Evolutionary conservation across 2,888 invertebrate genomes (phyloP), one percentile per base, ranked within the genome.

Genomic region (Cataglyphis cursor): DNA sequence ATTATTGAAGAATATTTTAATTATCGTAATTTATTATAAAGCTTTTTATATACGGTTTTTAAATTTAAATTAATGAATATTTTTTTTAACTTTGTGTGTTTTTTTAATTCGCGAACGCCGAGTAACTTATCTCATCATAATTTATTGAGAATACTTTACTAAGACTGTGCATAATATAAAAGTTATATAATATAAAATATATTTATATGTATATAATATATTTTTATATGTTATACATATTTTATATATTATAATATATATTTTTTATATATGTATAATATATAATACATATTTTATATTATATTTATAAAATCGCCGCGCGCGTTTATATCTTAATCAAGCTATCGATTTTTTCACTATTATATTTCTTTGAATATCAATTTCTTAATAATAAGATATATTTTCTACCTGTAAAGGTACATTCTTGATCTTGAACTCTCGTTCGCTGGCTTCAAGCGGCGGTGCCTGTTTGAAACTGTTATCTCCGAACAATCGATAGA

Each of bases 371-470:
- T 28, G 12, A 15, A 18, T 54, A 31, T 61, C 15, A 48, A 31
- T 10, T 57, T 70, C 8, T 48, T 41, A 18, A 9, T 41, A 41
- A 54, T 41, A 21, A 38, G 1, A 48, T 0, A 18, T 15, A 1
- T 9, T 87, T 93, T 95, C 8, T 95, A 97, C 97, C 96, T 97
- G 98, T 12, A 97, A 96, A 64, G 98, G 98, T 84, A 99, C 98
- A 93, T 98, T 98, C 95, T 98, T 98, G 84, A 99, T 98, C 95
- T 98, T 98, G 93, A 98, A 98, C 95, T 98, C 98, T 91, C 98
- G 96, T 95, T 98, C 98, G 92, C 98, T 98, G 28, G 98, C 97
- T 95, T 98, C 98, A 82, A 99, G 95, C 1, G 98, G 98, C 21
- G 98, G 98, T 6, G 98, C 98, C 94, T 98, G 98, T 92, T 98